Conservation (phyloP, 2,888 invertebrate genomes). For the Neoitamus cyanurus region DNA sequence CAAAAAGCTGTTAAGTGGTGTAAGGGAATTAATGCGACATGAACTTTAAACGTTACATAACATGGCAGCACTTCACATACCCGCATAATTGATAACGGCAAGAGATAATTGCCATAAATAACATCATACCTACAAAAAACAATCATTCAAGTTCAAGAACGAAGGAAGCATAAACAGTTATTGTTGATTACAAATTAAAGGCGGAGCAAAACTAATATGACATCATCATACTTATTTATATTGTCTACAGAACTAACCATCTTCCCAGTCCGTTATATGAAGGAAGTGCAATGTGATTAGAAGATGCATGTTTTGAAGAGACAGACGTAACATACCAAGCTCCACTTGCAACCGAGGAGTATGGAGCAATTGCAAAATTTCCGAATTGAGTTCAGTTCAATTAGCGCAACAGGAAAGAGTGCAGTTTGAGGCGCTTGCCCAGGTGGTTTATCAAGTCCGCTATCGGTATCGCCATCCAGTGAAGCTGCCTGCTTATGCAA, state of each 20-base stretch:
- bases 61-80: background rate
- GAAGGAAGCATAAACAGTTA: background rate
- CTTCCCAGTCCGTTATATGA: background rate
- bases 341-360: background rate
- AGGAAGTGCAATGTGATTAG: background rate
- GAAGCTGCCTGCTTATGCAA: background rate
- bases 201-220: too few species aligned
- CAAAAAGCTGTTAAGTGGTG: background rate
- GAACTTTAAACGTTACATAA: background rate
- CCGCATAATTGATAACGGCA: background rate
- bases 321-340: background rate
- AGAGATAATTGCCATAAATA: background rate
- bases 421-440: background rate
- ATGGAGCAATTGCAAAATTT: background rate
- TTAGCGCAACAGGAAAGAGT: background rate
- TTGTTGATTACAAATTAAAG: background rate
- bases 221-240: too few species aligned
- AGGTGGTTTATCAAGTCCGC: background rate
- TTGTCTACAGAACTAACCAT: background rate
- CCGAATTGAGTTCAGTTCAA: background rate
- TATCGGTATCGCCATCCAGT: background rate
- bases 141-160: background rate
- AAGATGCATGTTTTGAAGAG: too few species aligned
- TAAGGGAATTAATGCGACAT: background rate
- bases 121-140: background rate